Conservation (phyloP, 2,113 vertebrate genomes). For the Scytalopus superciliaris region DNA sequence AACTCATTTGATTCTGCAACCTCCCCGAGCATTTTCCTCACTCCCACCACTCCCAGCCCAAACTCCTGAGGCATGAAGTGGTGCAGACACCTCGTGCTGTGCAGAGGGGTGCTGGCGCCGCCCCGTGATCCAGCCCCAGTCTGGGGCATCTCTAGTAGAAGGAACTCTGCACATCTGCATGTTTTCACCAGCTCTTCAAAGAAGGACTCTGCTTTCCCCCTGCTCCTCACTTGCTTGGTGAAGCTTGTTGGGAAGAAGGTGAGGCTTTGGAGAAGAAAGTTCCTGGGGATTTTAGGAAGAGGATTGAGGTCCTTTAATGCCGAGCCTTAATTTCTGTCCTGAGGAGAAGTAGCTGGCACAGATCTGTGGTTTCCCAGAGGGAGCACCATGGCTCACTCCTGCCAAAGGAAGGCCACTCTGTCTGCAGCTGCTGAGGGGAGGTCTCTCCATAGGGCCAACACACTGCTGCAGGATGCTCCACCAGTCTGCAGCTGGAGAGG, state of each 20-base stretch:
- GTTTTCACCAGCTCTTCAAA: neutral
- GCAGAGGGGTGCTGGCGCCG: neutral
- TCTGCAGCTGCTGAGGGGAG: neutral
- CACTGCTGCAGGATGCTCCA: neutral
- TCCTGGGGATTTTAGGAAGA: neutral
- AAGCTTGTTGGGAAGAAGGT: neutral
- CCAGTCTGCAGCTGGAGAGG: neutral
- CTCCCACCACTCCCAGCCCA: slow-evolving; percentile 17
- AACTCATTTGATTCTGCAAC: slow-evolving; percentile 13
- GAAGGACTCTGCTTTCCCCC: neutral
- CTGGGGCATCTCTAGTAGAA: neutral
- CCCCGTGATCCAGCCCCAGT: neutral
- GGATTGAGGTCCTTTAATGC: neutral
- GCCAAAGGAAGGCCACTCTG: neutral
- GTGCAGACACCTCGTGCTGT: neutral
- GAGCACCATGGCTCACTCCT: neutral
- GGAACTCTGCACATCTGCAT: neutral
- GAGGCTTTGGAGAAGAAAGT: neutral
- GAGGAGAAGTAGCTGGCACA: neutral
- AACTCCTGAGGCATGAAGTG: neutral
- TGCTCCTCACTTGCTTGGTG: neutral
- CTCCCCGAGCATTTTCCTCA: neutral
- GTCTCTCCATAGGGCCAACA: neutral
- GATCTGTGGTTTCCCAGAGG: neutral
- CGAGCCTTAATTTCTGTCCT: neutral